Evolutionary conservation across 2,888 invertebrate species (phyloP), one percentile per base, ranked within the genome.

Genomic region (Cerceris ruficornis): DNA sequence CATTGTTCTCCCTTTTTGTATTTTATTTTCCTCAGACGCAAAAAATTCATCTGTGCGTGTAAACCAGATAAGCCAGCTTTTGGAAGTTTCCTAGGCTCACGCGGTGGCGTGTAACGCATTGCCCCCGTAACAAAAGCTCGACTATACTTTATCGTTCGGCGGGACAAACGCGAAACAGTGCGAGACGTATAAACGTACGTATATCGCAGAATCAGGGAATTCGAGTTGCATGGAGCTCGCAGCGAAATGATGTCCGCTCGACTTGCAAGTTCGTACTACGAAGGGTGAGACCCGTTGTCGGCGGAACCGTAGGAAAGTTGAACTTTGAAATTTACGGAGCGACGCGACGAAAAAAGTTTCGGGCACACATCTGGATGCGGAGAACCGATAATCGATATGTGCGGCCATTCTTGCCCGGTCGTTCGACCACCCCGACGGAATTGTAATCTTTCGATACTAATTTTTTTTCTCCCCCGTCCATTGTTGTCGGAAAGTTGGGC

Each of bases 371-470:
- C 76, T 81, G 82, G 80, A 79, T 75, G 67, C 69, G 69, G 70
- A 80, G 54, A 75, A 73, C 66, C 80, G 65, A 84, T 84, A 84
- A 84, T 84, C 84, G 73, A 84, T 84, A 80, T 73, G 71, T 65
- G 78, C 61, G 57, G 50, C 71, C 67, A 75, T 84, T 78, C 76
- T 65, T 73, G 68, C 62, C 42, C 52, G 49, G 52, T 69, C 54
- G 59, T 9, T 62, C 60, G 50, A 50, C 46, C 60, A 69, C 65
- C 28, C 55, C 60, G 43, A 8, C 55, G 42, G 77, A 77, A 75
- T 80, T 55, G 64, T 65, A 75, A 80, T 77, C 60, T 62, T 68
- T 71, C 68, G 74, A 28, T 28, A 52, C 61, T 77, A 80, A 80
- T 80, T 80, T 77, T 41, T n/a, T n/a, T 42, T 61, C 42, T 41